phyloP scores from a whole-genome alignment of 1,140 invertebrate genomes.

The Hesperophylax magnus region DNA sequence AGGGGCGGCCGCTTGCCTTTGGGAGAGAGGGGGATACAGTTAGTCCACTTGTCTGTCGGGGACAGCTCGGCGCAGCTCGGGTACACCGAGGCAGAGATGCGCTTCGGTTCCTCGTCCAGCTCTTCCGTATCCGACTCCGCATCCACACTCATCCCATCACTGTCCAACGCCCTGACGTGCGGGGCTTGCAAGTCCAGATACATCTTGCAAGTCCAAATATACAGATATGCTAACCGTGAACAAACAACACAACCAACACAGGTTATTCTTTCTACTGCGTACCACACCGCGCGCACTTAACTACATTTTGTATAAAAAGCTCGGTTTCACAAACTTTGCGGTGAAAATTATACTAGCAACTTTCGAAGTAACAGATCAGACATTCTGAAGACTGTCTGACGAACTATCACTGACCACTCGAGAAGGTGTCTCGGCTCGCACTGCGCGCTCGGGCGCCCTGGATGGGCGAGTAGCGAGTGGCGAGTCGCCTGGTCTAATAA shows the following conservation, averaged over 20 bases:
- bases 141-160: background rate
- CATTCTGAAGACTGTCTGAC: background rate
- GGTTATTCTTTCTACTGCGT: background rate
- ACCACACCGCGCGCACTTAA: background rate
- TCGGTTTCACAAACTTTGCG: background rate
- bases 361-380: too few species aligned
- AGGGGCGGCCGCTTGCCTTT: slow-evolving; percentile 80
- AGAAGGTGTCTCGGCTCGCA: slow-evolving; percentile 18
- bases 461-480: slow-evolving; percentile 13
- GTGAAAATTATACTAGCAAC: too few species aligned
- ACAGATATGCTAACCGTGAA: background rate
- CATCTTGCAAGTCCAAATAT: slow-evolving; percentile 16
- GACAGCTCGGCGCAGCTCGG: slow-evolving; percentile 47
- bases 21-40: slow-evolving; percentile 73
- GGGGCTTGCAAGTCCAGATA: slow-evolving; percentile 48
- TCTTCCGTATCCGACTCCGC: background rate
- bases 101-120: slow-evolving; percentile 36
- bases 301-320: slow-evolving; percentile 14
- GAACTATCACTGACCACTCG: slow-evolving; percentile 16
- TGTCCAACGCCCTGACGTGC: background rate
- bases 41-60: slow-evolving; percentile 63
- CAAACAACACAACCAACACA: background rate
- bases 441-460: background rate
- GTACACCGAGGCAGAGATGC: slow-evolving; percentile 41
- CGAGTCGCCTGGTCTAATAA: background rate